These are phyloP conservation scores for Pluvialis apricaria DNA, from an alignment of 2,113 vertebrate genomes.

Conservation along the genomic window DNA sequence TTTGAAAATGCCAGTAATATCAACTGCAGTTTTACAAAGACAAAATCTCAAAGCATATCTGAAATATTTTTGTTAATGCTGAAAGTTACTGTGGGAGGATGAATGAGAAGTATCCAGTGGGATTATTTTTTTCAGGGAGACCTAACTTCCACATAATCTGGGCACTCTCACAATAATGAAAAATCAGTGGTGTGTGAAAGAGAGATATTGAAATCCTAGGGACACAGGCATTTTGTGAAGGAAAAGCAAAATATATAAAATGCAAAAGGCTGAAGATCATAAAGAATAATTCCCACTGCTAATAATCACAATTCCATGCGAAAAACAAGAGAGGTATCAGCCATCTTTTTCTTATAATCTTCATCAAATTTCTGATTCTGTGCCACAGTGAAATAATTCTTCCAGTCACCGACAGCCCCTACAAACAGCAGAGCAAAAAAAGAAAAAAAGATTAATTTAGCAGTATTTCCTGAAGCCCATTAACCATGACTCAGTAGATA, in stretches of 20 bases:
- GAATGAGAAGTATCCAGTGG: not conserved
- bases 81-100: not conserved
- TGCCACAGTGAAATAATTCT: conserved; percentile 84
- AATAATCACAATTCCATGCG: conserved; percentile 47
- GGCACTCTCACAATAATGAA: not conserved
- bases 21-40: not conserved
- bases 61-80: not conserved
- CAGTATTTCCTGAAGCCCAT: not conserved
- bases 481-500: not conserved
- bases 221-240: not conserved
- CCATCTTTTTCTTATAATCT: conserved; percentile 70
- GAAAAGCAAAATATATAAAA: not conserved
- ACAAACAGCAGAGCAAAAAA: not conserved
- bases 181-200: not conserved
- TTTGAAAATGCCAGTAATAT: not conserved
- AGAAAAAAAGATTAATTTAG: not conserved
- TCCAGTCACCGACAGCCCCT: conserved; percentile 89
- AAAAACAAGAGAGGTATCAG: conserved; percentile 63
- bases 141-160: not conserved
- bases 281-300: not conserved
- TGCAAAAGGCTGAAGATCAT: not conserved
- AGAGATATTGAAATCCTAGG: not conserved
- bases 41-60: not conserved
- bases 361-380: conserved; percentile 80
- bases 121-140: not conserved